Evolutionary conservation across 2,797 vertebrate species (phyloP), one percentile per base, ranked within the genome.

Genomic region (Pangasius djambal): DNA sequence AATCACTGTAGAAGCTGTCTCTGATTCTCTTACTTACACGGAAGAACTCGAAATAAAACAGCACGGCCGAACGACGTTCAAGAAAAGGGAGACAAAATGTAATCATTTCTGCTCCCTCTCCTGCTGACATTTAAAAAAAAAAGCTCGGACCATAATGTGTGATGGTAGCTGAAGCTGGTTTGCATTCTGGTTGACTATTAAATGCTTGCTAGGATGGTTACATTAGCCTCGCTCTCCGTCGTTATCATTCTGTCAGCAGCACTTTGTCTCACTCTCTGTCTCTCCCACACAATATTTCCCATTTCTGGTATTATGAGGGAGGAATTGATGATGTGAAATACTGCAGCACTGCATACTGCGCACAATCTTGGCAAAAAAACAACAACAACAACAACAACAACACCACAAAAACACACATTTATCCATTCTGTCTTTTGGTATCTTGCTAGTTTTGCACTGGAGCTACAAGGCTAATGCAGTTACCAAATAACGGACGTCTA

Each of bases 231-330:
- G 12, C 44, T 82, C 70, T 79, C 6, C 0, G 77, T 52, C 79
- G 52, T 55, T 86, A 55, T 87, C 86, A 81, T 70, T 70, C 77
- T 70, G 57, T 48, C 85, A 70, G 37, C 87, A 37, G 55, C 59
- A 25, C 48, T 85, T 77, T 78, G 22, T 77, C 70, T 87, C 86
- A 28, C 22, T 87, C 57, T 85, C 59, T n/a, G 25, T 72, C 88
- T 48, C 88, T 63, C 84, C 13, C 75, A 16, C 72, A 37, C 37
- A 34, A 18, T 63, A 59, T 75, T 52, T 31, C 59, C 55, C 75
- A 67, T 87, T 81, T 25, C 75, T 63, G 86, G 9, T 52, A 50
- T 69, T 22, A 81, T 25, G 44, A 37, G 59, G n/a, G 31, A 81
- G 44, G 59, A 69, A 50, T 12, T 34, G 57, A 87, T 78, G 74